These are phyloP conservation scores for Phataginus tetradactyla DNA, from an alignment of 2,797 vertebrate species.

Conservation along the genomic window DNA sequence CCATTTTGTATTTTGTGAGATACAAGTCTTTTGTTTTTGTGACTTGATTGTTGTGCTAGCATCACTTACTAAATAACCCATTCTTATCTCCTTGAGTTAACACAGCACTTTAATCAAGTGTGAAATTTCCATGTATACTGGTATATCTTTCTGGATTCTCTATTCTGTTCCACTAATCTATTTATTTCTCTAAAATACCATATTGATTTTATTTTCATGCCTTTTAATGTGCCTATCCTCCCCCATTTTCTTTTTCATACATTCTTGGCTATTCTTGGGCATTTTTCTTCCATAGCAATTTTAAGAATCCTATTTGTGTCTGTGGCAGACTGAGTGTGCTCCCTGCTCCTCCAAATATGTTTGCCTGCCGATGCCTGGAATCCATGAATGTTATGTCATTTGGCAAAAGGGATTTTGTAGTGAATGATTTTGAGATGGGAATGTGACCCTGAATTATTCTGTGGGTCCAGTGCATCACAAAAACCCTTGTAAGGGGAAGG, in stretches of 20 bases:
- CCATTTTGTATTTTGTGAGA: background rate
- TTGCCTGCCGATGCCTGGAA: background rate
- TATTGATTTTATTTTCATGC: background rate
- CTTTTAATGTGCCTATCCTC: background rate
- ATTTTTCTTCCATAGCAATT: background rate
- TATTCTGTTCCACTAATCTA: background rate
- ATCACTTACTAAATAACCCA: conserved; percentile 1
- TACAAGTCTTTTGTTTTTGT: background rate
- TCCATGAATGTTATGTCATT: background rate
- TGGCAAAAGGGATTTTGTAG: background rate
- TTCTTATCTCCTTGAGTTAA: background rate
- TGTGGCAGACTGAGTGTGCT: background rate
- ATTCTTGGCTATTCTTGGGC: background rate
- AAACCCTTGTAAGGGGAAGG: background rate
- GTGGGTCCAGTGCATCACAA: background rate
- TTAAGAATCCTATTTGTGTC: background rate
- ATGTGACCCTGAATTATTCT: background rate
- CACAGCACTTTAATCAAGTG: background rate
- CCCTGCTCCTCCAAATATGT: accelerated
- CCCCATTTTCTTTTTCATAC: background rate
- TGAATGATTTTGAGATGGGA: background rate
- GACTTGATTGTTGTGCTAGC: background rate
- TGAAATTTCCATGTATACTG: background rate
- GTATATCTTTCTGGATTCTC: background rate
- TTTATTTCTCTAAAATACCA: background rate